Evolutionary conservation across 2,888 invertebrate species (phyloP), one percentile per base, ranked within the genome.

Genomic region (Frankliniella fusca): DNA sequence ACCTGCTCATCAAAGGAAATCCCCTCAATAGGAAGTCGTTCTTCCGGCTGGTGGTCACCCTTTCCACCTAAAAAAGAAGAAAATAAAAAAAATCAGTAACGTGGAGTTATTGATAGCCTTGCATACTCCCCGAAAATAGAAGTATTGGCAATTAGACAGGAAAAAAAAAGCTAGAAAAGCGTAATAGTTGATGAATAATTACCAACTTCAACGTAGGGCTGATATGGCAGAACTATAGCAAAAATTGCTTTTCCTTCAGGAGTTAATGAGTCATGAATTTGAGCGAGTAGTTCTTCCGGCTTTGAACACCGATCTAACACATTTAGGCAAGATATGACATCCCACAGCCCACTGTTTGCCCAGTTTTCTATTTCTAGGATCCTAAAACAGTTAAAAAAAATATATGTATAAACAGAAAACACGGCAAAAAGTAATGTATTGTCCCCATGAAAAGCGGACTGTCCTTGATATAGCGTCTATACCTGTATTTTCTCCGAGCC

Each of bases 171-270:
- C n/a, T n/a, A n/a, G 81, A 80, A 27, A 15, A 54, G 70, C 12
- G 27, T 11, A 81, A 38, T 15, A 28, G 49, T 48, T 70, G 81
- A 81, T 80, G 27, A 81, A 48, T 11, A 48, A 3, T 5, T 90
- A 92, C 95, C 94, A 85, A 91, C 91, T 91, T 99, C 99, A 0
- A 98, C 98, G 87, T 97, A 99, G 82, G 97, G 96, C 85, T 93
- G 94, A 89, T 97, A 96, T 0, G 99, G 99, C 84, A 99, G 90
- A 20, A 98, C 99, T 3, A 98, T 90, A 0, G 98, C 98, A n/a
- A 99, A 89, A 80, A 98, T 87, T 38, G 96, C 90, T 48, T 92
- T 89, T 0, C 97, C 97, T 81, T 91, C 91, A 0, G 94, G 93
- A 10, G 92, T 91, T 80, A 99, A 89, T 0, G 94, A 91, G 28